Conservation (phyloP, 2,888 invertebrate species). For the Caenorhabditis drosophilae region DNA sequence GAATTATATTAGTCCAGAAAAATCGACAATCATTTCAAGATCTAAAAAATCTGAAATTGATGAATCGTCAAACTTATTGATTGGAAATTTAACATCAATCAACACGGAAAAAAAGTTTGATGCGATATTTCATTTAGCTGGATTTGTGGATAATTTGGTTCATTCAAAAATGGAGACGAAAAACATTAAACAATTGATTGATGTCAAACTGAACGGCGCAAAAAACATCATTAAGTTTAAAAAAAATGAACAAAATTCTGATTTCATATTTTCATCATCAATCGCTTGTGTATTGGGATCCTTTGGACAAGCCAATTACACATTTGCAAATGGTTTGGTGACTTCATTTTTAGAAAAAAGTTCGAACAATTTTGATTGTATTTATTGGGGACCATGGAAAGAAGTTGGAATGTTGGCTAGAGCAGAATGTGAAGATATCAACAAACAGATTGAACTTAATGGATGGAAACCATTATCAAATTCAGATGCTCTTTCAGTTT, state of each 20-base stretch:
- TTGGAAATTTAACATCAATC: background rate
- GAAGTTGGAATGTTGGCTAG: slow-evolving; percentile 60
- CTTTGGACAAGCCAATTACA: slow-evolving; percentile 60
- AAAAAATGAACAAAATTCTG: no score
- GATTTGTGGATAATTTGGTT: slow-evolving; percentile 48
- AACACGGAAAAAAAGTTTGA: slow-evolving; percentile 11
- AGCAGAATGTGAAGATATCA: slow-evolving; percentile 33
- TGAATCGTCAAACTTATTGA: background rate
- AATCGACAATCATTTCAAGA: slow-evolving; percentile 22
- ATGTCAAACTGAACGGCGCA: slow-evolving; percentile 53
- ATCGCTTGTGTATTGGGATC: slow-evolving; percentile 59
- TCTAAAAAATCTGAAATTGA: no score
- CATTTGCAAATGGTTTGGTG: slow-evolving; percentile 58
- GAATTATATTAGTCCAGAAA: slow-evolving; percentile 19
- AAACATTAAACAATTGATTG: slow-evolving; percentile 33
- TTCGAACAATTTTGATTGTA: slow-evolving; percentile 4
- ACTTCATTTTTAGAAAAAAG: slow-evolving; percentile 37
- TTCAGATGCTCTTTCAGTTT: slow-evolving; percentile 29
- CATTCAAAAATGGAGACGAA: slow-evolving; percentile 23
- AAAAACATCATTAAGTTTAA: slow-evolving; percentile 28
- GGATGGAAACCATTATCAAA: slow-evolving; percentile 55
- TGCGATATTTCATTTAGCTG: slow-evolving; percentile 58
- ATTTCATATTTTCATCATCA: slow-evolving; percentile 52
- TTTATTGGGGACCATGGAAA: slow-evolving; percentile 59
- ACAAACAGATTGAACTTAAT: slow-evolving; percentile 41